Evolutionary conservation across 2,797 vertebrate genomes (phyloP), one percentile per base, ranked within the genome.

Genomic region (Eulemur albifrons): DNA sequence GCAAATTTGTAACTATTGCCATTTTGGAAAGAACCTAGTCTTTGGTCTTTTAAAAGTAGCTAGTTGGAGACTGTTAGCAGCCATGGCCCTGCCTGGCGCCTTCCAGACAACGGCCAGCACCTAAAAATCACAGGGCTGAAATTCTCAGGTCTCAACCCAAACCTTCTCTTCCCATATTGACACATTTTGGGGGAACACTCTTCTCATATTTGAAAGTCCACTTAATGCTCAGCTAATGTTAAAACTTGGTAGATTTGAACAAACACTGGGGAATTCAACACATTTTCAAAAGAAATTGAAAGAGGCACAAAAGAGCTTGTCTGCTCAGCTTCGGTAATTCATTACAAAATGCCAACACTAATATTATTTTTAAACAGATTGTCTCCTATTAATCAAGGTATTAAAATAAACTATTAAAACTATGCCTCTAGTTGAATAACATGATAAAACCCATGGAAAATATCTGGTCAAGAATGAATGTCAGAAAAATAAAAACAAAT

Each of bases 401-500:
- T 86, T 94, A 88, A 93, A 89, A 89, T 88, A 73, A 93, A 95
- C 73, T 94, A 43, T 86, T 96, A 77, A 90, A 96, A 95, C 6
- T 50, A 27, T 77, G 63, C 27, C 50, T 88, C 59, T 69, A 80
- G 32, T 63, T 32, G 69, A 69, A 87, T 73, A 96, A 81, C 54
- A 88, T 8, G 15, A 92, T 45, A 81, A 94, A 96, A 32, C 23
- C 38, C 35, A 14, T 40, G 63, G 80, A 93, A 93, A 95, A 95
- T 80, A 82, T 72, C 73, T 76, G 79, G 67, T 91, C 48, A 63
- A 94, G 63, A 87, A 87, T 48, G 77, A 93, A 96, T 75, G 70
- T 85, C 94, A 89, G 89, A 89, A 97, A 96, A 96, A 95, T 88
- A 88, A 96, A 97, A 97, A 95, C 87, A 89, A 97, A 94, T 96